phyloP scores from a whole-genome alignment of 2,797 vertebrate species.

The Lateolabrax maculatus region DNA sequence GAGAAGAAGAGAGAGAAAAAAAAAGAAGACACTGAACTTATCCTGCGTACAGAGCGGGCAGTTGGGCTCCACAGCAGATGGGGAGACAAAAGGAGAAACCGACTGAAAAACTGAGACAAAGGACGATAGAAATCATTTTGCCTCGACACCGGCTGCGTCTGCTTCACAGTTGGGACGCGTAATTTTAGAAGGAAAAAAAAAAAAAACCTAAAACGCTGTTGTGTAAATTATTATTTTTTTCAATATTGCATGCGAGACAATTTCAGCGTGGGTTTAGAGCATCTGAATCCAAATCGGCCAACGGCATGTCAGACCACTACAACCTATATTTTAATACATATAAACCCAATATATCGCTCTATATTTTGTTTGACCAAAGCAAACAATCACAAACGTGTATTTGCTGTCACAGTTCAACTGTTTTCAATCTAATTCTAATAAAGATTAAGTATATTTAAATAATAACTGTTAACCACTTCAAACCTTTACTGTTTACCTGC shows the following conservation, averaged over 20 bases:
- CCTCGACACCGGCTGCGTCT: conserved; percentile 43
- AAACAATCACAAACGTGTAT: not conserved
- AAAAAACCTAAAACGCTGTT: not conserved
- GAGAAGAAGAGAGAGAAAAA: not conserved
- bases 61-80: conserved; percentile 80
- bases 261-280: not conserved
- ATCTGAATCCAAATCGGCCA: conserved; percentile 13
- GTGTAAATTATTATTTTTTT: not conserved
- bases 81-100: conserved; percentile 85
- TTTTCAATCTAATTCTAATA: not conserved
- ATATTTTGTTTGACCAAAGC: not conserved
- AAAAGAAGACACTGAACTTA: conserved; percentile 51
- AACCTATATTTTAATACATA: not conserved
- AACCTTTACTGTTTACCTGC: not conserved
- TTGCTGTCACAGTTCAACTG: not conserved
- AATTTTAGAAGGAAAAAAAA: not conserved
- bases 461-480: not conserved
- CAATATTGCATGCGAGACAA: not conserved
- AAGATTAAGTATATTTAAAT: not conserved
- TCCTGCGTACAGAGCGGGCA: conserved; percentile 57
- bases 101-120: conserved; percentile 83
- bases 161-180: conserved; percentile 12
- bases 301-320: not conserved
- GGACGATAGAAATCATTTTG: conserved; percentile 74
- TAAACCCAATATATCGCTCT: not conserved